Evolutionary conservation across 2,888 invertebrate species (phyloP).

Genomic region (Oegoconia quadripuncta): DNA sequence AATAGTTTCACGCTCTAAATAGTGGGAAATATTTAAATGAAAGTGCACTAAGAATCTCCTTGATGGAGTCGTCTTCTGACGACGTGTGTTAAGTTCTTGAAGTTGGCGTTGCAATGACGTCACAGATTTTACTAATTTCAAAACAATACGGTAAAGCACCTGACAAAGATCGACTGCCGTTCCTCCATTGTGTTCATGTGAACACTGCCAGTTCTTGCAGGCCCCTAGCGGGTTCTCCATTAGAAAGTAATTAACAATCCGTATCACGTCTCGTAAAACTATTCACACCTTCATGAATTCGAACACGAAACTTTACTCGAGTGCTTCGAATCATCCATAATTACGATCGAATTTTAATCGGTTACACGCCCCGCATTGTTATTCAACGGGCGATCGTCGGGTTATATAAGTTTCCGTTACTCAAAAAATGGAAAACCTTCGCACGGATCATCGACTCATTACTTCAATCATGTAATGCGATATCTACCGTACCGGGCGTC

Average conservation of each 20-base stretch:
- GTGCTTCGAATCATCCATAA: constrained; percentile 42
- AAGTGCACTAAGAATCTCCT: constrained; percentile 59
- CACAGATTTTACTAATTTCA: constrained; percentile 65
- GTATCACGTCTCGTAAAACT: constrained; percentile 42
- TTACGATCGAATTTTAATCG: constrained; percentile 60
- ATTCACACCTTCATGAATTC: constrained; percentile 34
- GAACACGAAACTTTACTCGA: constrained; percentile 31
- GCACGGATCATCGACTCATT: constrained; percentile 58
- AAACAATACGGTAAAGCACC: constrained; percentile 52
- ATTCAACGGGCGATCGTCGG: constrained; percentile 42
- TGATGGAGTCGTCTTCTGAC: constrained; percentile 15
- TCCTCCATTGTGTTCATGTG: constrained; percentile 26
- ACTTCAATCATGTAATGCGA: constrained; percentile 55
- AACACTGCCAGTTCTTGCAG: constrained; percentile 21
- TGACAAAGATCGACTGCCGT: constrained; percentile 41
- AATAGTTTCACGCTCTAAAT: constrained; percentile 76
- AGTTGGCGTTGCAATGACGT: constrained; percentile 61
- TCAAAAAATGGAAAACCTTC: constrained; percentile 56
- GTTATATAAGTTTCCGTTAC: constrained; percentile 54
- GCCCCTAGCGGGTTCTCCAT: constrained; percentile 26
- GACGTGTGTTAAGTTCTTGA: constrained; percentile 23
- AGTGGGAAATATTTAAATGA: constrained; percentile 64
- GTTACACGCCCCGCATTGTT: constrained; percentile 52
- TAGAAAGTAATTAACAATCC: constrained; percentile 37
- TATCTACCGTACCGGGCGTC: constrained; percentile 27